A percentile compares a stretch with the other conserved stretches of the same genome.
These are phyloP conservation scores for Dryas iulia DNA, from an alignment of 1,140 invertebrate genomes.

Conservation along the genomic window DNA sequence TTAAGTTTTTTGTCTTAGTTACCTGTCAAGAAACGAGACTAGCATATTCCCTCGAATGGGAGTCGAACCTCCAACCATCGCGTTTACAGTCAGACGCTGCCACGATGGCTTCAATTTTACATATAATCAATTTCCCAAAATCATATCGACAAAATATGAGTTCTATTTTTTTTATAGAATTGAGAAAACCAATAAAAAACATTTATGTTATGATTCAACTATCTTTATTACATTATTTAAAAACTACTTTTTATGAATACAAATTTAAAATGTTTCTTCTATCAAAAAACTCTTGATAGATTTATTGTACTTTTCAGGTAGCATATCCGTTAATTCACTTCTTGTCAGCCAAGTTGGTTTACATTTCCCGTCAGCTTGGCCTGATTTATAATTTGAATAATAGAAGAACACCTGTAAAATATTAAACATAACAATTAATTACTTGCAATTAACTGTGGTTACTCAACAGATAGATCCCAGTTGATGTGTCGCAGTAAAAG, in stretches of 20 bases:
- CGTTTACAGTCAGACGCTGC: too few species aligned
- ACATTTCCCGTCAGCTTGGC: conserved; percentile 42
- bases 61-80: too few species aligned
- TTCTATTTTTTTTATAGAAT: too few species aligned
- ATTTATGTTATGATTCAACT: not conserved
- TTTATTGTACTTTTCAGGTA: conserved; percentile 65
- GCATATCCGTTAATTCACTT: conserved; percentile 61
- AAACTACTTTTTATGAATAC: conserved; percentile 11
- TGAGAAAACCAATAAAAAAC: not conserved
- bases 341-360: conserved; percentile 71
- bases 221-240: not conserved
- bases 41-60: too few species aligned
- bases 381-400: conserved; percentile 67
- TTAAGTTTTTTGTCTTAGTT: too few species aligned
- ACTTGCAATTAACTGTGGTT: too few species aligned
- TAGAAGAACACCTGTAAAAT: conserved; percentile 76
- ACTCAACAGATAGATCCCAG: too few species aligned
- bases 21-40: too few species aligned
- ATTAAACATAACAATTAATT: conserved; percentile 13
- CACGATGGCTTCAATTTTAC: too few species aligned
- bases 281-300: conserved; percentile 70
- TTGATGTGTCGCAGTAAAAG: too few species aligned
- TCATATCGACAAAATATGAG: too few species aligned
- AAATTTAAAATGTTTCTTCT: conserved; percentile 63
- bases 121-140: too few species aligned